Conservation (phyloP, 2,113 vertebrate genomes). For the Shinisaurus crocodilurus region DNA sequence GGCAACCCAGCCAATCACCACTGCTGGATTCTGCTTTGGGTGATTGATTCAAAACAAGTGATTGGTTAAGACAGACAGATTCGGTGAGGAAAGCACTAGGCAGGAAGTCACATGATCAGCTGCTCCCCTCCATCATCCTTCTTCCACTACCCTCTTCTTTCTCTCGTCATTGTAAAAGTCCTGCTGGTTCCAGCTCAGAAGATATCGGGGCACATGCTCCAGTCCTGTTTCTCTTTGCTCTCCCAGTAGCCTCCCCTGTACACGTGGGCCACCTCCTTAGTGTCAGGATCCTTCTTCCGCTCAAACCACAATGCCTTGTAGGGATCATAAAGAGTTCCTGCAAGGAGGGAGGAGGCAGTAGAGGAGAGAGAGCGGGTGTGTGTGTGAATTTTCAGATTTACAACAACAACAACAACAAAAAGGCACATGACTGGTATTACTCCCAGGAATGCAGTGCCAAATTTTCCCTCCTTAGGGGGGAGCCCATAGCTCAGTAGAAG, state of each 20-base stretch:
- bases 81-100: constrained; percentile 63
- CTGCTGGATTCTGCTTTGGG: constrained; percentile 66
- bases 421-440: no score
- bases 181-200: constrained; percentile 74
- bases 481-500: not conserved
- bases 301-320: constrained; percentile 94
- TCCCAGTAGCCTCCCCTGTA: constrained; percentile 97
- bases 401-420: not conserved
- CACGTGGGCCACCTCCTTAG: constrained; percentile 88
- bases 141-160: constrained; percentile 36
- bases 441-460: not conserved
- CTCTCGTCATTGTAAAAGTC: constrained; percentile 17
- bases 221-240: constrained; percentile 85
- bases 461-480: no score
- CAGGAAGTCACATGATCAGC: constrained; percentile 50
- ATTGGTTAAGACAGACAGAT: constrained; percentile 73
- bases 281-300: constrained; percentile 82
- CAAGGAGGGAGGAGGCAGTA: constrained; percentile 32
- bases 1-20: constrained; percentile 77
- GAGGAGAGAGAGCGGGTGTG: not conserved
- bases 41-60: constrained; percentile 71
- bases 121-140: constrained; percentile 37
- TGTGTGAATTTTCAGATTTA: not conserved
- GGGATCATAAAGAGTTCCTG: constrained; percentile 85
- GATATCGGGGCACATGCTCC: constrained; percentile 90